Base-by-base conservation (phyloP, 2,113 vertebrate species). In the Crotalus helleri region DNA sequence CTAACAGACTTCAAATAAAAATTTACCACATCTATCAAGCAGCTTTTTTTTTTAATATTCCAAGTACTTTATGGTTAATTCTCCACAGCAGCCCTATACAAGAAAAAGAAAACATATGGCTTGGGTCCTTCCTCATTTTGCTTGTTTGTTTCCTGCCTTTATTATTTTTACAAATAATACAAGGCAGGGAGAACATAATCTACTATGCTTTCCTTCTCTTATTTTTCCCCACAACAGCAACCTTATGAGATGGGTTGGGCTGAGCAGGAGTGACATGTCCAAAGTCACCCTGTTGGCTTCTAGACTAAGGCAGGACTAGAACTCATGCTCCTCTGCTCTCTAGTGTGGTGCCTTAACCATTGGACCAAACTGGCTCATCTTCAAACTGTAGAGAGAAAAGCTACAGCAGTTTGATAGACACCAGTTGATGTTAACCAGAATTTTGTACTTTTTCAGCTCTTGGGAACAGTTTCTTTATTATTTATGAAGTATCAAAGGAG, bases 41-140 rank as follows among this genome's bases (percentile, higher is more conserved):
- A 90, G 11, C 12, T 46, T 46, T 26, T 1, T 1, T 4, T 0
- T 0, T 4, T 58, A 29, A 57, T 7, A 94, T 51, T 90, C 58
- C 13, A 87, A 95, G 49, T 88, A 93, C 87, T 91, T 61, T 59
- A 93, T 54, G 95, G 93, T 94, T 95, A 95, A 74, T 94, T 94
- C 94, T 92, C 89, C 46, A 91, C 95, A 96, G 81, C n/a, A 74
- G 49, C 19, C 33, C n/a, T 69, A 26, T 61, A 69, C 5, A 33
- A 74, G 69, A 74, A 74, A 74, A 74, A 39, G 13, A 74, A 74
- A 69, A 69, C 61, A 64, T 64, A 3, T 74, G n/a, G 15, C 85
- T 29, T 53, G 24, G 24, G 24, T 7, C 46, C 46, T 87, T 29
- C 49, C 49, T 39, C 17, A 6, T 21, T 24, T 88, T 51, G 49